Percentiles rank a stretch among this genome's conserved stretches.
phyloP scores from a whole-genome alignment of 2,888 invertebrate genomes.

The Orgyia antiqua region DNA sequence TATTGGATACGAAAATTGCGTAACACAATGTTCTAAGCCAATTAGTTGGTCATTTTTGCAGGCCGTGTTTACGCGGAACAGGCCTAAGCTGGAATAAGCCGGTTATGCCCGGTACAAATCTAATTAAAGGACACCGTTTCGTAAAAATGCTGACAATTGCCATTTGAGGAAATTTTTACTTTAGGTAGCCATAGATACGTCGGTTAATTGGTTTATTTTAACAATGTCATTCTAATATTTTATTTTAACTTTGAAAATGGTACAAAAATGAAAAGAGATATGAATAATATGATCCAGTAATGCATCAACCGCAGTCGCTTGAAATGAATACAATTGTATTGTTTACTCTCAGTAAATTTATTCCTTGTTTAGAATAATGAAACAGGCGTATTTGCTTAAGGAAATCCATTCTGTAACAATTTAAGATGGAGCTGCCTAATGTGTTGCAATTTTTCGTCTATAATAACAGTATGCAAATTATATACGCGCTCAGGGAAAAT shows the following conservation, averaged over 20 bases:
- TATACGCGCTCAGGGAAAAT: constrained; percentile 26
- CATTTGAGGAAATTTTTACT: constrained; percentile 53
- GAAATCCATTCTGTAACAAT: constrained; percentile 71
- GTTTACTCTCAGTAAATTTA: constrained; percentile 71
- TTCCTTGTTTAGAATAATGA: constrained; percentile 75
- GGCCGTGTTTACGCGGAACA: constrained; percentile 51
- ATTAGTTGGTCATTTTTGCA: constrained; percentile 74
- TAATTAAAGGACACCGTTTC: constrained; percentile 72
- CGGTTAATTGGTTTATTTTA: constrained; percentile 59
- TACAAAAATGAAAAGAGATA: constrained; percentile 34
- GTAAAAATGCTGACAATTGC: constrained; percentile 69
- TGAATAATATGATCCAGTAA: constrained; percentile 70
- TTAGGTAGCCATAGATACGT: constrained; percentile 43
- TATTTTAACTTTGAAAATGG: constrained; percentile 22
- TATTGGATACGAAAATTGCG: constrained; percentile 68
- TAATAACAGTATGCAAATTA: constrained; percentile 57
- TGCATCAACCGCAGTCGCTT: constrained; percentile 65
- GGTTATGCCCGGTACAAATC: constrained; percentile 71
- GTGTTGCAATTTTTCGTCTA: constrained; percentile 66
- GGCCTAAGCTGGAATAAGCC: constrained; percentile 73
- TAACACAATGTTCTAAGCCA: constrained; percentile 71
- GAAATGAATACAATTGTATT: constrained; percentile 74
- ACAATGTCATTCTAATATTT: constrained; percentile 25
- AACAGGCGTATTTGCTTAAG: constrained; percentile 65
- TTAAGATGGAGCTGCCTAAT: constrained; percentile 63